Base-by-base conservation (phyloP, 1,140 invertebrate species). In the Bombyx mandarina region DNA sequence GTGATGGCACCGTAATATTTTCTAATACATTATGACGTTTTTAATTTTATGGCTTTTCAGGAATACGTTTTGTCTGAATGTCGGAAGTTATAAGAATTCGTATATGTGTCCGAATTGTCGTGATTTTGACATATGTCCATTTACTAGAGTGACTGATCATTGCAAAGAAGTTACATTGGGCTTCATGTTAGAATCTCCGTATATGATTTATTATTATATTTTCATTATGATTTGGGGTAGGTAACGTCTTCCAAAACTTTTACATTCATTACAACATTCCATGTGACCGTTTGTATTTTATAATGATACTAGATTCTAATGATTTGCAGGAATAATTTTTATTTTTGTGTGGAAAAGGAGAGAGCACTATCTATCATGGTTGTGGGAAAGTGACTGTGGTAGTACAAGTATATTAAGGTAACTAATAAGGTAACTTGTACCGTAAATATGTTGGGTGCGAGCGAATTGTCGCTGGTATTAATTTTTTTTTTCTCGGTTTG, bases 351-450 rank as follows among this genome's bases (percentile, higher is more conserved):
- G 63, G 63, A 56, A 48, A n/a, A 57, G 54, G 6, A 57, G 45
- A 45, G 54, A 58, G 52, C 50, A 43, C 47, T 65, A 58, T 50
- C 54, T 61, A 7, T 57, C 45, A 18, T 65, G 63, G 63, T 12
- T 65, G 43, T 65, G 63, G 57, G 63, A 65, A 53, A 22, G 52
- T 44, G 51, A 65, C 9, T 52, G 6, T 6, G n/a, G 22, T 35
- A 22, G 42, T 26, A 2, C 51, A 44, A 44, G 45, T 43, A 43
- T 12, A 56, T 35, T 12, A 6, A 43, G 51, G 61, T 57, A 57
- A 48, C 4, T 35, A 3, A 3, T 35, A 35, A 35, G 2, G 2
- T 5, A 35, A 35, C 26, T 35, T 35, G 26, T 35, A 35, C 26
- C 26, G 26, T 35, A 35, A 1, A 5, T 35, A 35, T 5, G 26